These are phyloP conservation scores for Rhyzopertha dominica DNA, from an alignment of 1,140 invertebrate genomes.

Conservation along the genomic window DNA sequence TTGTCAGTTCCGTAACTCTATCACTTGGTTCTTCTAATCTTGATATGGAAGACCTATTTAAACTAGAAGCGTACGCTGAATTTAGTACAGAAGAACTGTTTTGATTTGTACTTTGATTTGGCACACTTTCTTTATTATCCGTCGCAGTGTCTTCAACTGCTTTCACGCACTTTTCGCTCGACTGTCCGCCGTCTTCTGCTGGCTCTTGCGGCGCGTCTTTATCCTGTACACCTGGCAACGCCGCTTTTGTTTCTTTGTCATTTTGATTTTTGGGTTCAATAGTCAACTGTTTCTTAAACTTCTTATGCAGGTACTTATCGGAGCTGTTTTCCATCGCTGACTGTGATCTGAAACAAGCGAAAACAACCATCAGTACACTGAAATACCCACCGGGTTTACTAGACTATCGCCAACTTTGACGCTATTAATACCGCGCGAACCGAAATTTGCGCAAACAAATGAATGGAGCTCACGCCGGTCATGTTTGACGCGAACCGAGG, in stretches of 20 bases:
- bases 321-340: conserved; percentile 53
- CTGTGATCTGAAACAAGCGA: conserved; percentile 30
- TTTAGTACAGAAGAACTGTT: conserved; percentile 14
- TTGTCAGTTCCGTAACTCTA: conserved; percentile 16
- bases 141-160: conserved; percentile 42
- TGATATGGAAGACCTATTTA: conserved; percentile 47
- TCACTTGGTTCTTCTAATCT: conserved; percentile 20
- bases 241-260: conserved; percentile 31
- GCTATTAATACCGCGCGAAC: too few relatives aligned
- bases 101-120: conserved; percentile 36
- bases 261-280: conserved; percentile 42
- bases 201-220: conserved; percentile 41
- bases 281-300: conserved; percentile 83
- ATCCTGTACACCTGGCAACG: conserved; percentile 37
- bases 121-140: conserved; percentile 44
- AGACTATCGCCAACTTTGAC: too few relatives aligned
- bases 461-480: too few relatives aligned
- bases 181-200: conserved; percentile 44
- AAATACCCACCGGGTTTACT: too few relatives aligned
- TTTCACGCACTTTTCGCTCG: conserved; percentile 35
- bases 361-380: too few relatives aligned
- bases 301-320: conserved; percentile 82
- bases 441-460: too few relatives aligned
- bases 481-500: too few relatives aligned
- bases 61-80: conserved; percentile 18